Conservation (phyloP, 2,888 invertebrate genomes). For the Zelleria hepariella region DNA sequence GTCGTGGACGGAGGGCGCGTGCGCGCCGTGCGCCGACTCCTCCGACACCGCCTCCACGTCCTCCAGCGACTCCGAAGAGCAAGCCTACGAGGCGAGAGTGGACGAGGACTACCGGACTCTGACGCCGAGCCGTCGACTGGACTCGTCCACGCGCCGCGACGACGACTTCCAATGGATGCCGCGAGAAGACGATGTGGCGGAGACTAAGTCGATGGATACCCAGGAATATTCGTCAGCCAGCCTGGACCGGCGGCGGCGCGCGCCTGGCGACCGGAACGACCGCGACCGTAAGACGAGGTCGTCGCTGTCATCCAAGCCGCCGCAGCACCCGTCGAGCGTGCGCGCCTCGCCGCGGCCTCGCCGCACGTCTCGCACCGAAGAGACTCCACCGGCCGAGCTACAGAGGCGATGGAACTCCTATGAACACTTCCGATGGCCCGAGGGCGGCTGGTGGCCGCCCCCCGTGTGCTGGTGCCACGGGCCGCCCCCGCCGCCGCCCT, state of each 20-base stretch:
- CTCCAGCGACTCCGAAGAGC: constrained; percentile 43
- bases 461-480: constrained; percentile 65
- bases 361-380: constrained; percentile 40
- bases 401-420: constrained; percentile 68
- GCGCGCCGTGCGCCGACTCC: constrained; percentile 44
- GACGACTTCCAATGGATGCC: constrained; percentile 80
- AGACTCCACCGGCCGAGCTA: constrained; percentile 53
- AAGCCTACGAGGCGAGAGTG: constrained; percentile 67
- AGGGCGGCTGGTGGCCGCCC: constrained; percentile 57
- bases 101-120: constrained; percentile 74
- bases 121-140: constrained; percentile 53
- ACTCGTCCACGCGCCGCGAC: constrained; percentile 75
- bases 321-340: constrained; percentile 54
- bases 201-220: constrained; percentile 34
- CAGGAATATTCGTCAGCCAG: constrained; percentile 60
- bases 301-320: constrained; percentile 68
- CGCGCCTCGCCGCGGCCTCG: constrained; percentile 56
- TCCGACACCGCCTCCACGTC: constrained; percentile 55
- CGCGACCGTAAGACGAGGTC: constrained; percentile 77
- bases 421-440: constrained; percentile 74
- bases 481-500: constrained; percentile 56
- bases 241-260: constrained; percentile 69
- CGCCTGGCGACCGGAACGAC: constrained; percentile 66
- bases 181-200: constrained; percentile 37
- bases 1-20: constrained; percentile 59